Evolutionary conservation across 2,888 invertebrate species (phyloP).

Genomic region (Agrochola lychnidis): DNA sequence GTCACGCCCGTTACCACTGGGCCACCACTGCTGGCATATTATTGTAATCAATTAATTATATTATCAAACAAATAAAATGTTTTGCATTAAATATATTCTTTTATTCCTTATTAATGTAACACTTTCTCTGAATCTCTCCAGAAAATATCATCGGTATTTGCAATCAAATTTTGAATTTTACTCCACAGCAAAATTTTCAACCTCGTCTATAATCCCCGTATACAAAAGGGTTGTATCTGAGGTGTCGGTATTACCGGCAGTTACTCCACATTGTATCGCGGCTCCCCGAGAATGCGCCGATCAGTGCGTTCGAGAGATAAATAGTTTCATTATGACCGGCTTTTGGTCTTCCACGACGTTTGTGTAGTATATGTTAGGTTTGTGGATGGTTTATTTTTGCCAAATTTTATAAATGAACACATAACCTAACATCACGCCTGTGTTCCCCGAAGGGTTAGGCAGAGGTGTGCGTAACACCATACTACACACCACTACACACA

Average conservation of each 20-base stretch:
- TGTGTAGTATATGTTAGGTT: conserved; percentile 69
- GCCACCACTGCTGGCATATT: not conserved
- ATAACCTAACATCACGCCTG: not conserved
- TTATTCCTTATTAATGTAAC: not conserved
- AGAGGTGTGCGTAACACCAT: not conserved
- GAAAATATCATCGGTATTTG: not conserved
- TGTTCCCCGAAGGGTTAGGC: not conserved
- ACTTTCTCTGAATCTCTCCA: not conserved
- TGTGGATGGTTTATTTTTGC: conserved; percentile 48
- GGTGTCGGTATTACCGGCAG: conserved; percentile 62
- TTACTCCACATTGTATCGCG: conserved; percentile 73
- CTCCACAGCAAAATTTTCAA: not conserved
- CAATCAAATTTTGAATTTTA: not conserved
- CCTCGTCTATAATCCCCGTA: conserved; percentile 14
- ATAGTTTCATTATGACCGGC: conserved; percentile 87
- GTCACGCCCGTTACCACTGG: no score
- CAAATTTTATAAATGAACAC: not conserved
- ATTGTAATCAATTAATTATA: not conserved
- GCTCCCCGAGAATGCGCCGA: conserved; percentile 73
- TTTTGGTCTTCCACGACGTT: conserved; percentile 81
- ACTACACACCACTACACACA: no score
- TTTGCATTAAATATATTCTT: not conserved
- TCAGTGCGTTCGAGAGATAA: conserved; percentile 84
- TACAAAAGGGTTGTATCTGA: conserved; percentile 56
- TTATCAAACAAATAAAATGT: not conserved